A percentile compares a stretch with the other conserved stretches of the same genome.
Evolutionary conservation across 30 jellyfish, hydroid and myxozoan genomes (phyloP).

Genomic region (Chrysaora quinquecirrha): DNA sequence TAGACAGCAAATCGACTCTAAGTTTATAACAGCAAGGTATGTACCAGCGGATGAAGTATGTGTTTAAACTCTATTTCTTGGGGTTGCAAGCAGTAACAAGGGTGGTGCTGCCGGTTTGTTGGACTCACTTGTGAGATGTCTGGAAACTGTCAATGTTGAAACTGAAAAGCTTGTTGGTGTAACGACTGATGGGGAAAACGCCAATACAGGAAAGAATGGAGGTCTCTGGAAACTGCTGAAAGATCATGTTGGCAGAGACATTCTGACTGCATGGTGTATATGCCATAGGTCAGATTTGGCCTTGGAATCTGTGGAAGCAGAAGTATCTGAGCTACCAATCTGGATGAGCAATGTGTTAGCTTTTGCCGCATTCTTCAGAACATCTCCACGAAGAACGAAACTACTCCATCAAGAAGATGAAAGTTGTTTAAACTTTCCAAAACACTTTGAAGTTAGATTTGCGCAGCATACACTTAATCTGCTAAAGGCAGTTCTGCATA

Average conservation of each 20-base stretch:
- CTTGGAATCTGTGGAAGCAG: conserved; percentile 57
- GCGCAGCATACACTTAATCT: conserved; percentile 4
- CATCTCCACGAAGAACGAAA: conserved; percentile 55
- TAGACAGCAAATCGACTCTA: conserved; percentile 55
- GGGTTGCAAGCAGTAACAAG: conserved; percentile 57
- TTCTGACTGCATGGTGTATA: too few relatives aligned
- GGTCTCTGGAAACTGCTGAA: too few relatives aligned
- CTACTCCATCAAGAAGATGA: too few relatives aligned
- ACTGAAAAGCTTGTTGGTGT: conserved; percentile 54
- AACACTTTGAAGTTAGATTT: too few relatives aligned
- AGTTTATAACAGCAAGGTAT: conserved; percentile 55
- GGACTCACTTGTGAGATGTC: too few relatives aligned
- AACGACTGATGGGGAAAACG: too few relatives aligned
- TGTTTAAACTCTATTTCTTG: conserved; percentile 58
- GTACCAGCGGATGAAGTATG: conserved; percentile 43
- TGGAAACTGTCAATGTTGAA: conserved; percentile 24
- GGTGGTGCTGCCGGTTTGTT: conserved; percentile 48
- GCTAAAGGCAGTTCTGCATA: conserved; percentile 5
- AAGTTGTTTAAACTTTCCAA: too few relatives aligned
- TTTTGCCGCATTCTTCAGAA: conserved; percentile 15
- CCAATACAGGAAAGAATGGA: too few relatives aligned
- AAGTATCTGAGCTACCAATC: conserved; percentile 42
- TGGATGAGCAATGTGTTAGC: conserved; percentile 43
- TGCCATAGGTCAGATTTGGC: too few relatives aligned
- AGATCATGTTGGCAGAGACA: too few relatives aligned